Base-by-base conservation (phyloP, 1,140 invertebrate genomes). In the Ectropis grisescens region DNA sequence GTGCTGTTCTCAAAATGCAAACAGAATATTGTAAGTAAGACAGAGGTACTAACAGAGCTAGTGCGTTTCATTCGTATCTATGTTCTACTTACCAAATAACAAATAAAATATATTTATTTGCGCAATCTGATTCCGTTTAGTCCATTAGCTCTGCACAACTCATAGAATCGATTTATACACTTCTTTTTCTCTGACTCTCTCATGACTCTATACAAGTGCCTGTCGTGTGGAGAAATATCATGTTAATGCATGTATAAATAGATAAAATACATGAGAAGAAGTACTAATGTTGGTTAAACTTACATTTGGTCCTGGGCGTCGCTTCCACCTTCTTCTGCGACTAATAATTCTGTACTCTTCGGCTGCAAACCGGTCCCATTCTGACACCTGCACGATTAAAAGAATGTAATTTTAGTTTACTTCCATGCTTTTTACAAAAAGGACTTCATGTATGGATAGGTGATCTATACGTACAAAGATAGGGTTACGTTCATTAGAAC, bases 281-380 rank as follows among this genome's bases (percentile, higher is more conserved):
- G n/a, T n/a, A n/a, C n/a, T n/a, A n/a, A n/a, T n/a, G n/a, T n/a
- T n/a, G n/a, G n/a, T n/a, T n/a, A n/a, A n/a, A n/a, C n/a, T 92
- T 87, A 93, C 91, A 90, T 86, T 72, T 90, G 89, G 52, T 95
- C 92, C 44, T 90, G 90, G 42, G 89, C 87, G 48, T 97, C 94
- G 72, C 91, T 91, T 35, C 90, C 93, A 19, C 93, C 93, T 82
- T 98, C 97, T 83, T 98, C 96, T 0, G 96, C 95, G 15, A 98
- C 96, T 34, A 99, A 82, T 12, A 97, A 82, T 83, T 98, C 96
- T n/a, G 69, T 99, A 99, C 71, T 98, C 97, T 79, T 98, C 95
- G 29, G 96, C 95, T 23, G 97, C 97, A 83, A 96, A 99, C 56
- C 94, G 88, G 82, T 99, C 97, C 98, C 98, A 99, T 81, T 99